These are phyloP conservation scores for Mythimna ferrago DNA, from an alignment of 2,888 invertebrate genomes.

Conservation along the genomic window DNA sequence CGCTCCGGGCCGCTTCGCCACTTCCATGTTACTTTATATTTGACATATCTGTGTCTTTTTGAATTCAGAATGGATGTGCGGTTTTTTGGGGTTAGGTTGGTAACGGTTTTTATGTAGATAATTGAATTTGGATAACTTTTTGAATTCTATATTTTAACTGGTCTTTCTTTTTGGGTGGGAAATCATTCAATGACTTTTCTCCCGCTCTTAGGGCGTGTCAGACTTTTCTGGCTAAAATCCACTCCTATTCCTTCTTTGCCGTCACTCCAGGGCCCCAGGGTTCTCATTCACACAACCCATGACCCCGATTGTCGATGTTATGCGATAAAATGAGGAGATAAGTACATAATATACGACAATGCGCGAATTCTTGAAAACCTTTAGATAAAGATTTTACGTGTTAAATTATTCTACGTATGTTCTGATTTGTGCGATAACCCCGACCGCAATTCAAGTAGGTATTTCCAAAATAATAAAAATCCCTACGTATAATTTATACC, in stretches of 20 bases:
- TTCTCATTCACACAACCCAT: too few relatives aligned
- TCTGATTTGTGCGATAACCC: not conserved
- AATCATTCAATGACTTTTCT: too few relatives aligned
- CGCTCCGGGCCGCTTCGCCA: slow-evolving; percentile 79
- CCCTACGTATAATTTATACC: not conserved
- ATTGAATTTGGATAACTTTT: slow-evolving; percentile 10
- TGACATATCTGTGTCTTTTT: slow-evolving; percentile 59
- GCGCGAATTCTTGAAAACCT: too few relatives aligned
- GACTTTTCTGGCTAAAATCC: too few relatives aligned
- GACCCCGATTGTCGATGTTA: too few relatives aligned
- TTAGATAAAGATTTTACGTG: not conserved
- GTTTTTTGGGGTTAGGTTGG: slow-evolving; percentile 57
- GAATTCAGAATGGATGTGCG: slow-evolving; percentile 43
- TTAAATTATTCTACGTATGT: not conserved
- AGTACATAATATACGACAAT: too few relatives aligned
- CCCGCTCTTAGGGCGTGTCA: too few relatives aligned
- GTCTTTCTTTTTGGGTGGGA: too few relatives aligned
- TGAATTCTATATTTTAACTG: not conserved
- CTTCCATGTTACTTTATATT: slow-evolving; percentile 64
- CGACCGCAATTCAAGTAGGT: not conserved
- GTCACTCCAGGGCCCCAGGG: too few relatives aligned
- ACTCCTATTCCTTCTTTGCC: too few relatives aligned
- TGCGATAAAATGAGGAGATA: too few relatives aligned
- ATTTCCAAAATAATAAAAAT: slow-evolving; percentile 16
- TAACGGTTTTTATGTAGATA: not conserved